Evolutionary conservation across 2,797 vertebrate species (phyloP), one percentile per base, ranked within the genome.

Genomic region (Rhodeus uyekii): DNA sequence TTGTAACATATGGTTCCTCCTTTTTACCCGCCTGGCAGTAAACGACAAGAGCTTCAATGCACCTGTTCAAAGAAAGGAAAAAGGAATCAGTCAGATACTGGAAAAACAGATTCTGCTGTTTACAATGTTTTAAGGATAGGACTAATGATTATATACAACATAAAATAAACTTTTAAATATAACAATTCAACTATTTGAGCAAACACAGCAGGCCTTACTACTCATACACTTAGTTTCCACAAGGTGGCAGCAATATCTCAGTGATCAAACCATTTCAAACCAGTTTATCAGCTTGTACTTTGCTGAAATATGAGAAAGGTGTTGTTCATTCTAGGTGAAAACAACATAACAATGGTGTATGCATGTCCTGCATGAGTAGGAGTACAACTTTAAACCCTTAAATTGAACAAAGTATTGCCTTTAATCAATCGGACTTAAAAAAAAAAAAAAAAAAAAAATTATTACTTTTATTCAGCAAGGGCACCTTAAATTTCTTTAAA

Each of bases 1-100:
- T 97, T 90, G 96, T 98, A 67, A 99, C 97, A 0, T 98, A 99
- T 0, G 98, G 96, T 89, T 99, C 98, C 87, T 99, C 97, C 73
- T 92, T 89, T 65, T 88, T 92, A 2, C 96, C 96, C 0, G 96
- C 94, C 87, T 91, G 94, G 90, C 93, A 97, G 89, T 95, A 96
- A 81, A 96, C 89, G 61, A 96, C 75, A 76, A 97, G 78, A 1
- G 94, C 95, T 84, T 97, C 95, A 1, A 97, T 24, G 73, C 95
- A 98, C 90, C 95, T 97, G 55, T 29, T 29, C 24, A 29, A 29
- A 14, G 92, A 0, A 84, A 36, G 36, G 7, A 32, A 39, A 68
- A 34, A 44, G 19, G 8, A 68, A 42, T 68, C 64, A 39, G 36
- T 13, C 36, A 67, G 64, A 39, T 24, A 42, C 5, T 39, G 24